Base-by-base conservation (phyloP, 1,140 invertebrate species). In the Periplaneta americana region DNA sequence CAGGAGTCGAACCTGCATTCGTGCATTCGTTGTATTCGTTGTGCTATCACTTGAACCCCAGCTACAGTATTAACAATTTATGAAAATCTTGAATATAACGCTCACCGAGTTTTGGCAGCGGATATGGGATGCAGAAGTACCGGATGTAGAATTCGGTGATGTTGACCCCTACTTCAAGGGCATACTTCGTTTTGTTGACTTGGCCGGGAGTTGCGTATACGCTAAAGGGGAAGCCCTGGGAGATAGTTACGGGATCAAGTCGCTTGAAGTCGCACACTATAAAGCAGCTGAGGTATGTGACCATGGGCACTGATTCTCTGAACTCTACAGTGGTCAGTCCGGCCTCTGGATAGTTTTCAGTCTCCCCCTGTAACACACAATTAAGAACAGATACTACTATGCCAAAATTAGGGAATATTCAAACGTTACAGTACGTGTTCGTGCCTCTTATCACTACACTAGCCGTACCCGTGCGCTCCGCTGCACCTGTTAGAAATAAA, bases 271-370 rank as follows among this genome's bases (percentile, higher is more conserved):
- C 96, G 83, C 96, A 97, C 0, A 98, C 92, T 76, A 98, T 96
- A 87, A 98, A 97, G 85, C 95, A 97, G 0, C 94, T 92, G 5
- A 98, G 88, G 86, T 98, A 99, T 0, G 97, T 98, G 3, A 97
- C 97, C 97, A 98, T 98, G 22, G 93, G 93, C 0, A 96, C 93
- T 80, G 95, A 96, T 85, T 93, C 92, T 77, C 93, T 88, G 88
- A 98, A 99, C n/a, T 91, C 90, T 87, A 92, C 91, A 28, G 88
- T 89, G 1, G 89, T 89, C 22, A 90, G 85, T 77, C 89, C 89
- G 11, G 74, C 31, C 9, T 81, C 78, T 31, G 91, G 91, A 28
- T 84, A 82, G 82, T 91, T 85, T 0, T 84, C 79, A 11, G 85
- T 82, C 37, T 86, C 85, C 34, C 57, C 85, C 90, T 91, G 82